Evolutionary conservation across 2,888 invertebrate species (phyloP).

Genomic region (Gryllus longicercus): DNA sequence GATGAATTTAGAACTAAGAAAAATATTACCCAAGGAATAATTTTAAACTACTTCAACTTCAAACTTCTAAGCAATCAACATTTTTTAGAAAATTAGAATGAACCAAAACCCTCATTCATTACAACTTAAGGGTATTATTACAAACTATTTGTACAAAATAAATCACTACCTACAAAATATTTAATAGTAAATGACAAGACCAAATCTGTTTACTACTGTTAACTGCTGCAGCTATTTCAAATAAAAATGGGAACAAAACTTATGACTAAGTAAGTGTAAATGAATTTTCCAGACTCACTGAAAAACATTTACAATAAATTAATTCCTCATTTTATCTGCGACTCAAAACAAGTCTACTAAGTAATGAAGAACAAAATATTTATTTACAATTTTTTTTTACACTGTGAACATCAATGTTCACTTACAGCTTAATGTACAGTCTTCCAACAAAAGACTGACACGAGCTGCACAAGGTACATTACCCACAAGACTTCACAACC

Average conservation of each 20-base stretch:
- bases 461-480: background rate
- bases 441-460: background rate
- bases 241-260: background rate
- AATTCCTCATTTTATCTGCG: constrained; percentile 8
- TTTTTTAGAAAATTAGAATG: too few species aligned
- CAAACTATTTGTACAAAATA: too few species aligned
- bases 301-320: constrained; percentile 1
- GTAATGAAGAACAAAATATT: constrained; percentile 1
- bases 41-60: background rate
- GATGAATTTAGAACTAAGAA: background rate
- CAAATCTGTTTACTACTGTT: background rate
- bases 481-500: background rate
- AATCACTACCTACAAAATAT: too few species aligned
- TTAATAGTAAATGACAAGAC: too few species aligned
- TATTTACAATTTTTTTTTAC: background rate
- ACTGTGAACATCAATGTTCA: background rate
- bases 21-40: background rate
- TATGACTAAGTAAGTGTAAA: background rate
- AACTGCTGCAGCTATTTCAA: background rate
- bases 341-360: background rate
- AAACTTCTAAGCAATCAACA: too few species aligned
- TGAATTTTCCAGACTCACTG: background rate
- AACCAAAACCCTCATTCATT: too few species aligned
- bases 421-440: background rate
- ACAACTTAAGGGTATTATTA: too few species aligned